Base-by-base conservation (phyloP, 2,113 vertebrate genomes). In the Mirounga angustirostris region DNA sequence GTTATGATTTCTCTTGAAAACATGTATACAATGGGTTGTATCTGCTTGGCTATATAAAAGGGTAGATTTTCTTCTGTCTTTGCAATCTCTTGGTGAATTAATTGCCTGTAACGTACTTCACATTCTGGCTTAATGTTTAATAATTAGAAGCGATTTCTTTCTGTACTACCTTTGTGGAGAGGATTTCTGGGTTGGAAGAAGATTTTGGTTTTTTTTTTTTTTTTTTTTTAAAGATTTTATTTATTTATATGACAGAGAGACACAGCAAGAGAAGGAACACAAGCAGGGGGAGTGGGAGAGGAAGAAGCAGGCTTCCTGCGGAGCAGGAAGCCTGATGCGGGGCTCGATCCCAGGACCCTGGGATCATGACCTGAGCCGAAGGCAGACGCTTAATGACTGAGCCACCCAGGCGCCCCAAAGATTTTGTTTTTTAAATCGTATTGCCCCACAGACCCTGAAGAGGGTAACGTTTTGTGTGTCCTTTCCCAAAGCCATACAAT, bases 31-130 rank as follows among this genome's bases (percentile, higher is more conserved):
- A 58, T 71, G 24, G 16, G 4, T 82, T 36, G 5, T 73, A 56
- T 78, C 36, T 69, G 36, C 19, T 56, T 46, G 74, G 5, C 36
- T 69, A 0, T 58, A 28, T 46, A 58, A 46, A 61, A 43, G 36
- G 21, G 15, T 71, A 18, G 11, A n/a, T 94, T 97, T 83, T 50
- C 93, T 76, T 90, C 33, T 76, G 58, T 56, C 30, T 95, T 84
- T 81, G 58, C 12, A 81, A 5, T 91, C 58, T 84, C 56, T 91
- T 88, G 50, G 11, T 22, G 30, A 58, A 40, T 61, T 69, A 58
- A 40, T 61, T 69, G 74, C n/a, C 21, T 67, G 73, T 61, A 43
- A 91, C 40, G 1, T 2, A 11, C 43, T 58, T 69, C 54, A 28
- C 79, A 86, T 81, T 92, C 33, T 87, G 30, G 13, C 71, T 83